phyloP scores from a whole-genome alignment of 2,113 vertebrate genomes.

The Corythoichthys intestinalis region DNA sequence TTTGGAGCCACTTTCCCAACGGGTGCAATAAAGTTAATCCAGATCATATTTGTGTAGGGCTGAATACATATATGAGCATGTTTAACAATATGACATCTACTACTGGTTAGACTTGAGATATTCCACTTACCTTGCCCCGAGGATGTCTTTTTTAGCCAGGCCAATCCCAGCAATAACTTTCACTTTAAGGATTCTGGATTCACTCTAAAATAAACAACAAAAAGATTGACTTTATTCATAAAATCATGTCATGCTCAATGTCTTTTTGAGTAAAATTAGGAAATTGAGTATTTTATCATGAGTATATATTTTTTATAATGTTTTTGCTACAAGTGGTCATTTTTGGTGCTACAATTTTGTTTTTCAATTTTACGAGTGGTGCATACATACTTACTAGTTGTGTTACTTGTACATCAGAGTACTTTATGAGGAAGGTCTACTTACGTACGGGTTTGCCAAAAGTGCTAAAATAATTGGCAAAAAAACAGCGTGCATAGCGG shows the following conservation, averaged over 20 bases:
- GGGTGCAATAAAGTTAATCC: not conserved
- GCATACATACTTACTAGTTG: no score
- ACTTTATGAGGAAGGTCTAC: no score
- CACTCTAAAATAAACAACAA: conserved; percentile 71
- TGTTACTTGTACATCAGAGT: no score
- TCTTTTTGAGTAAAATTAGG: not conserved
- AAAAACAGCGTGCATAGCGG: no score
- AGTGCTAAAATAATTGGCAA: no score
- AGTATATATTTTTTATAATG: not conserved
- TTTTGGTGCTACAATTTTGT: no score
- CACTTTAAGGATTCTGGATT: conserved; percentile 81
- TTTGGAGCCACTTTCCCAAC: not conserved
- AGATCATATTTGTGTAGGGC: not conserved
- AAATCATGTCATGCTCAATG: no score
- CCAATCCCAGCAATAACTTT: conserved; percentile 89
- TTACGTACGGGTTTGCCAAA: no score
- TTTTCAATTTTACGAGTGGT: no score
- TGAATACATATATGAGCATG: not conserved
- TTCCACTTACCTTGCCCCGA: conserved; percentile 88
- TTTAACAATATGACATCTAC: not conserved
- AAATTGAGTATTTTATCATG: no score
- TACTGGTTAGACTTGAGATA: not conserved
- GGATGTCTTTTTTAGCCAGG: conserved; percentile 93
- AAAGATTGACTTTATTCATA: not conserved
- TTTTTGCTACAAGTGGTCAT: no score